phyloP scores from a whole-genome alignment of 2,797 vertebrate species.

The Sebastes vulpes region DNA sequence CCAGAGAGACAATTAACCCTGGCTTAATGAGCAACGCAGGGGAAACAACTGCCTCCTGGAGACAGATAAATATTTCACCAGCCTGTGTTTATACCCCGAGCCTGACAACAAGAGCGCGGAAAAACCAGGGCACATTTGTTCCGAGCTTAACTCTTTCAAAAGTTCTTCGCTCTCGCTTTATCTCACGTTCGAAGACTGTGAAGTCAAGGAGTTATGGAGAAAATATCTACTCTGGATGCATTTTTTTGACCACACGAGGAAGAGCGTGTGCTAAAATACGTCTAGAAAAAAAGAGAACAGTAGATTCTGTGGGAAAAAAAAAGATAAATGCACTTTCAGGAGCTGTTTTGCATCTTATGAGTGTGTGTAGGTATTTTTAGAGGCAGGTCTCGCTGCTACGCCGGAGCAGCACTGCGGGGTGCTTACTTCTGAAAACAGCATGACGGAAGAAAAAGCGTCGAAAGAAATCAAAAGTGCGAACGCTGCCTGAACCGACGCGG shows the following conservation, averaged over 20 bases:
- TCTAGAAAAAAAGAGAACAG: neutral
- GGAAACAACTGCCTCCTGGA: slow-evolving; percentile 62
- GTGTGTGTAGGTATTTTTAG: slow-evolving; percentile 71
- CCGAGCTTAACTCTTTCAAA: slow-evolving; percentile 31
- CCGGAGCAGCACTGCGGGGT: slow-evolving; percentile 55
- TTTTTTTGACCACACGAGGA: slow-evolving; percentile 2
- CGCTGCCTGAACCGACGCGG: slow-evolving; percentile 18
- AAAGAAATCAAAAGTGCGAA: slow-evolving; percentile 52
- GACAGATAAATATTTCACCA: slow-evolving; percentile 76
- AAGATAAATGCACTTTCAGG: slow-evolving; percentile 12
- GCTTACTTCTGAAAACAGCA: slow-evolving; percentile 61
- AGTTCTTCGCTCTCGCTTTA: slow-evolving; percentile 20
- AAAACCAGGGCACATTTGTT: slow-evolving; percentile 58
- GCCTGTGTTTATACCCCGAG: slow-evolving; percentile 64
- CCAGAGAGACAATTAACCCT: slow-evolving; percentile 76
- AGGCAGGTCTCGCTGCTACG: slow-evolving; percentile 49
- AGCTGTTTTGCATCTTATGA: slow-evolving; percentile 45
- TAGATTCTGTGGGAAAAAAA: neutral
- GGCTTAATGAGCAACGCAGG: slow-evolving; percentile 64
- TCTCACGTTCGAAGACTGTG: neutral
- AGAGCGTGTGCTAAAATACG: neutral
- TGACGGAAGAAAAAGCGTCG: slow-evolving; percentile 18
- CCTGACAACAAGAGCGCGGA: slow-evolving; percentile 37
- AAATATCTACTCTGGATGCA: neutral
- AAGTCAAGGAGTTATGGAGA: neutral